Evolutionary conservation across 2,888 invertebrate genomes (phyloP), one percentile per base, ranked within the genome.

Genomic region (Ectemnius cavifrons): DNA sequence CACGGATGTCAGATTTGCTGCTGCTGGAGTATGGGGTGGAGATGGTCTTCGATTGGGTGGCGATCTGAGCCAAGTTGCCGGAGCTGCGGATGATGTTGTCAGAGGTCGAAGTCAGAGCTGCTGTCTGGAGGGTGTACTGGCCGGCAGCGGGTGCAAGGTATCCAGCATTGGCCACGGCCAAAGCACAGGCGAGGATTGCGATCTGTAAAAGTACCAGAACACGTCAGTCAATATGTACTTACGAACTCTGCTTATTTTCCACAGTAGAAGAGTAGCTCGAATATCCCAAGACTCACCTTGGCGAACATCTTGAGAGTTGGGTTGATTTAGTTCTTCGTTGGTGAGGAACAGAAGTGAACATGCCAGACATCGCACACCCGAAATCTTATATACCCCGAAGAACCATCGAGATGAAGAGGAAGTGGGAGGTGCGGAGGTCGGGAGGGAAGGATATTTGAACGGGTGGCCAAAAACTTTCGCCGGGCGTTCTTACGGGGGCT

Each of bases 1-100:
- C 94, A n/a, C 95, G 93, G 45, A 95, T 93, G 86, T 95, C 94
- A 27, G 94, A 92, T 87, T 95, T 95, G 86, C 94, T 93, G 59
- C 94, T 94, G 87, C 94, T 94, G 63, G 94, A 95, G 92, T 93
- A 95, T 8, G 95, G 95, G 2, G 95, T 95, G 89, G 94, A 94
- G 83, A 95, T 93, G 75, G 94, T 93, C 89, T 95, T 95, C 18
- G 93, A 92, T 91, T 94, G 94, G 62, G 94, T 94, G 16, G 95
- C 94, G 79, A 91, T 83, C 77, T 91, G 90, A 77, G 94, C 95
- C 78, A 95, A 91, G 88, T 95, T 95, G 80, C 94, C 95, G 27
- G 86, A 77, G 85, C 93, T 89, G 85, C 91, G 89, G 91, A 92
- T 91, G 91, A 93, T 82, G 91, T 89, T 88, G 75, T 88, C 89